A percentile compares a stretch with the other conserved stretches of the same genome.
phyloP scores from a whole-genome alignment of 2,888 invertebrate genomes.

The Crematogaster levior region DNA sequence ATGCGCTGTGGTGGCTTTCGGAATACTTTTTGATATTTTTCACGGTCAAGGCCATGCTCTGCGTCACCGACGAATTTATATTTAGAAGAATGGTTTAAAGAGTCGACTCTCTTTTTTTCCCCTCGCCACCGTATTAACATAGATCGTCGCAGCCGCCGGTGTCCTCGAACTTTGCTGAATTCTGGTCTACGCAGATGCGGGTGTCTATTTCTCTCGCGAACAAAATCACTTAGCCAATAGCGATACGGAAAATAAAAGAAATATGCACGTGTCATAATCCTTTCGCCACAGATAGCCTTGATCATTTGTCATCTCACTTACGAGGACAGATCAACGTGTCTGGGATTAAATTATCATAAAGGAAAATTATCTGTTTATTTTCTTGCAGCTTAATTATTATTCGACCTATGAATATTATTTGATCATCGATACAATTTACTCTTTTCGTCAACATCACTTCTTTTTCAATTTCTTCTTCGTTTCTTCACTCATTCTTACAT shows the following conservation, averaged over 20 bases:
- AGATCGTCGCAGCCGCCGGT: constrained; percentile 27
- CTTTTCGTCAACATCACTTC: not conserved
- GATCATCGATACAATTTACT: not conserved
- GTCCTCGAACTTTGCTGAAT: constrained; percentile 36
- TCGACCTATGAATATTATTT: not conserved
- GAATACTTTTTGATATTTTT: constrained; percentile 80
- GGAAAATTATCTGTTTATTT: constrained; percentile 10
- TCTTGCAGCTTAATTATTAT: not conserved
- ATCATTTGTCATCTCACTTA: constrained; percentile 27
- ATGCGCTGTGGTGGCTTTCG: constrained; percentile 17
- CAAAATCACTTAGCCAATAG: not conserved
- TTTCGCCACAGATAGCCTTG: constrained; percentile 47
- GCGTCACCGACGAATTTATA: constrained; percentile 76
- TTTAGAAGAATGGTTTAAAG: constrained; percentile 60
- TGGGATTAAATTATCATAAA: constrained; percentile 30
- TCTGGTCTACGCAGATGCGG: not conserved
- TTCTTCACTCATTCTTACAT: constrained; percentile 24
- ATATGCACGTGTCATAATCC: constrained; percentile 8
- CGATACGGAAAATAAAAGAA: constrained; percentile 27
- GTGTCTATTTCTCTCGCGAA: constrained; percentile 16
- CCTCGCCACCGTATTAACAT: constrained; percentile 56
- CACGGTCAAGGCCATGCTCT: constrained; percentile 83
- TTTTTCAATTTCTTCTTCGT: not conserved
- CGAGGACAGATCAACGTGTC: constrained; percentile 16
- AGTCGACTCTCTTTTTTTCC: constrained; percentile 49